These are phyloP conservation scores for Cephus sareptanus DNA, from an alignment of 2,888 invertebrate genomes.

Conservation along the genomic window DNA sequence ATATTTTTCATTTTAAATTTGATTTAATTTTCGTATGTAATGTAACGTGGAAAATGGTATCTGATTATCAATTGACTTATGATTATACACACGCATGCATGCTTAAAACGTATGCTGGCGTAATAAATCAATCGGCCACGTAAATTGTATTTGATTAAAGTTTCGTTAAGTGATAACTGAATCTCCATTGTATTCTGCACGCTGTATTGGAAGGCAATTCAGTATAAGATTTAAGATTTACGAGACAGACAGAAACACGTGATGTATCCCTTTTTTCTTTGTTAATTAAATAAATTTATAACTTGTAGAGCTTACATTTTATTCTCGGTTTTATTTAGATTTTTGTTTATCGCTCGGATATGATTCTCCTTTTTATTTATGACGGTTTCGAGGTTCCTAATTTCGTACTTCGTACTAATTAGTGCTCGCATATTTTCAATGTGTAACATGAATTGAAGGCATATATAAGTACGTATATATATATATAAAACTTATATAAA, in stretches of 20 bases:
- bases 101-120: background rate
- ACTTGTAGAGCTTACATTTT: too few species aligned
- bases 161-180: background rate
- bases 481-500: too few species aligned
- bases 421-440: background rate
- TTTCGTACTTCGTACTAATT: background rate
- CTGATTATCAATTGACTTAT: background rate
- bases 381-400: too few species aligned
- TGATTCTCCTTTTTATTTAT: background rate
- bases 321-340: background rate
- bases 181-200: background rate
- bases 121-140: background rate
- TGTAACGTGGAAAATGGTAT: too few species aligned
- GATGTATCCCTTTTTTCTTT: background rate
- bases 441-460: too few species aligned
- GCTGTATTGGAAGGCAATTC: too few species aligned
- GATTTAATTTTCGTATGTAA: too few species aligned
- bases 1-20: background rate
- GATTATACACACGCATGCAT: background rate
- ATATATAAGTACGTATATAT: too few species aligned
- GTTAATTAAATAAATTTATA: constrained; percentile 4
- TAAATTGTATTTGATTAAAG: background rate
- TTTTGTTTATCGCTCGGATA: background rate
- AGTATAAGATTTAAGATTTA: too few species aligned
- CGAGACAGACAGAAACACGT: too few species aligned